These are phyloP conservation scores for Pipistrellus nathusii DNA, from an alignment of 2,797 vertebrate species.

Conservation along the genomic window DNA sequence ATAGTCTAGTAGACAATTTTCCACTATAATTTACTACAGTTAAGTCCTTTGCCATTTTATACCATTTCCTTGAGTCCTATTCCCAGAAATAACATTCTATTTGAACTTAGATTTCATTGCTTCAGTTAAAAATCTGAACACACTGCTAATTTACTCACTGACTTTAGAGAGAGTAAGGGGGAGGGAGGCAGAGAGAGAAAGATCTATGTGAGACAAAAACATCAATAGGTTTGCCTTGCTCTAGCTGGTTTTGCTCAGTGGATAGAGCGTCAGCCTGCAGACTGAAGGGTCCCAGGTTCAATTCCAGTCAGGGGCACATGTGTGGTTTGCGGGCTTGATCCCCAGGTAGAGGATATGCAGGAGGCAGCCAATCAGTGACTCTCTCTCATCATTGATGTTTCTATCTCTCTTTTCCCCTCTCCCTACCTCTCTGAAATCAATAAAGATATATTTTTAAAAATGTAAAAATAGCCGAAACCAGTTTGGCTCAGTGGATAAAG, in stretches of 20 bases:
- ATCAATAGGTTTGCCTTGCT: too few relatives aligned
- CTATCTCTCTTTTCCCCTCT: background rate
- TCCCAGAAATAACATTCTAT: background rate
- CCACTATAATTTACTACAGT: background rate
- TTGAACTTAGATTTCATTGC: background rate
- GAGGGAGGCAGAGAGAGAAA: background rate
- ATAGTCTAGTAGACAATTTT: background rate
- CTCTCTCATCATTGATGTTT: background rate
- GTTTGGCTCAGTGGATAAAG: too few relatives aligned
- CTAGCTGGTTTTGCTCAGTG: background rate
- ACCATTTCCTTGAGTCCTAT: slow-evolving; percentile 11
- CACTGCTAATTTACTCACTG: background rate
- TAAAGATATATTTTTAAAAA: too few relatives aligned
- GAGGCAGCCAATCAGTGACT: background rate
- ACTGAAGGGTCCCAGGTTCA: background rate
- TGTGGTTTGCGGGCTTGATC: background rate
- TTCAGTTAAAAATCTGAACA: slow-evolving; percentile 46
- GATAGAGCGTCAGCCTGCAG: background rate
- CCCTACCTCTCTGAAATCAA: background rate
- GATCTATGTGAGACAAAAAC: background rate
- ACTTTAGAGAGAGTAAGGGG: background rate
- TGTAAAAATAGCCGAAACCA: too few relatives aligned
- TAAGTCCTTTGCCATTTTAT: background rate
- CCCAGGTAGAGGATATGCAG: too few relatives aligned
- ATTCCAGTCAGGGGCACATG: background rate